These are phyloP conservation scores for Athene noctua DNA, from an alignment of 2,113 vertebrate genomes.

Conservation along the genomic window DNA sequence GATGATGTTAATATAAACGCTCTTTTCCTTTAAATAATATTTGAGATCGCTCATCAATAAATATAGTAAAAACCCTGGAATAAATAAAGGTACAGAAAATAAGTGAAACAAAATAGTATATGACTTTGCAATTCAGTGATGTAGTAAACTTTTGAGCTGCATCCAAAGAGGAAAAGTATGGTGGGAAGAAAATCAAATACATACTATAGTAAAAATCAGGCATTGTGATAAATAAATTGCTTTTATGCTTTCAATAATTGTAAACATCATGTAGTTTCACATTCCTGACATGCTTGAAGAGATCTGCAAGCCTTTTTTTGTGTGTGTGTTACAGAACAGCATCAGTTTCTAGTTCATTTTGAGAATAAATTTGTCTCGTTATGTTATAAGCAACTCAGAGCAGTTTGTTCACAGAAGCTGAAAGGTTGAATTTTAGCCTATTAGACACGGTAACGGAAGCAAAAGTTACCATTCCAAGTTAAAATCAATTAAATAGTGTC, in stretches of 20 bases:
- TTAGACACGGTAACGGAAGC: background rate
- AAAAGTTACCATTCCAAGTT: background rate
- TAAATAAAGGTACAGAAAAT: background rate
- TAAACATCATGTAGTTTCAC: slow-evolving; percentile 5
- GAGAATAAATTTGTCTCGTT: background rate
- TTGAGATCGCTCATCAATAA: background rate
- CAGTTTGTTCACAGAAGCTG: background rate
- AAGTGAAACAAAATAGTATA: background rate
- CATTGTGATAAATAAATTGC: background rate
- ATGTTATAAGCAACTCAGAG: background rate
- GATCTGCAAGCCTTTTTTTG: background rate
- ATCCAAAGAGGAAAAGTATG: background rate
- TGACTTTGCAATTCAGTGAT: background rate
- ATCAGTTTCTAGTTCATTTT: background rate
- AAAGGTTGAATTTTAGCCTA: background rate
- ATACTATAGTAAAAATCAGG: background rate
- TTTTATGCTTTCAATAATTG: slow-evolving; percentile 13
- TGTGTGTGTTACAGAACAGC: background rate
- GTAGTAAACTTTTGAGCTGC: background rate
- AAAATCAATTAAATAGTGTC: slow-evolving; percentile 50
- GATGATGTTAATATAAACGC: background rate
- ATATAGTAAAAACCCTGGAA: background rate
- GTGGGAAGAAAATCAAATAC: background rate
- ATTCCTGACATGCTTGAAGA: background rate
- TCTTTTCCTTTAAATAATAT: background rate